Evolutionary conservation across 1,140 invertebrate genomes (phyloP), one percentile per base, ranked within the genome.

Genomic region (Cydia amplana): DNA sequence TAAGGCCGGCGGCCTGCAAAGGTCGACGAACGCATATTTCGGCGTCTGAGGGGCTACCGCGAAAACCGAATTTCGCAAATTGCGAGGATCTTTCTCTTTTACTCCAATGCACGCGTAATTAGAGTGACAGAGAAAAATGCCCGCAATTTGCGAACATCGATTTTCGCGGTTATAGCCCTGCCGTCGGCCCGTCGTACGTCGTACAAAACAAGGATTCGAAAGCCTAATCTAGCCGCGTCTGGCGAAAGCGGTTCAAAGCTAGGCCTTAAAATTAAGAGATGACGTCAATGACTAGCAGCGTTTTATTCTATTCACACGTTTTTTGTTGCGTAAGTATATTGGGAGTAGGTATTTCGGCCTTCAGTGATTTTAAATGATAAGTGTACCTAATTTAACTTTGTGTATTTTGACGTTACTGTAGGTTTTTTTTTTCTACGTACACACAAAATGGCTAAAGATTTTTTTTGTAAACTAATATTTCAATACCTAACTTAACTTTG

Each of bases 1-100:
- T 36, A 43, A 40, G 28, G 65, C 65, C 65, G 65, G 16, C 65
- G 65, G 65, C 65, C 65, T 43, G 65, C 32, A 70, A 70, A 70
- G 65, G 65, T 70, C 65, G 18, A 40, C 32, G 65, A 32, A 70
- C 65, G 65, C 28, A 70, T 70, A 70, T 70, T 70, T 70, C 65
- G 65, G 65, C 65, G 65, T 70, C 28, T 70, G 28, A n/a, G n/a
- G n/a, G n/a, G n/a, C n/a, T n/a, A n/a, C n/a, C n/a, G n/a, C n/a
- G n/a, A n/a, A n/a, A n/a, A n/a, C n/a, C n/a, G n/a, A n/a, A n/a
- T n/a, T n/a, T n/a, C n/a, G n/a, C n/a, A n/a, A n/a, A n/a, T n/a
- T n/a, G n/a, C n/a, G n/a, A n/a, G n/a, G n/a, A n/a, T n/a, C n/a
- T n/a, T n/a, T n/a, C n/a, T n/a, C n/a, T n/a, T n/a, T n/a, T n/a